These are phyloP conservation scores for Echinops telfairi DNA, from an alignment of 2,113 vertebrate genomes.

Conservation along the genomic window DNA sequence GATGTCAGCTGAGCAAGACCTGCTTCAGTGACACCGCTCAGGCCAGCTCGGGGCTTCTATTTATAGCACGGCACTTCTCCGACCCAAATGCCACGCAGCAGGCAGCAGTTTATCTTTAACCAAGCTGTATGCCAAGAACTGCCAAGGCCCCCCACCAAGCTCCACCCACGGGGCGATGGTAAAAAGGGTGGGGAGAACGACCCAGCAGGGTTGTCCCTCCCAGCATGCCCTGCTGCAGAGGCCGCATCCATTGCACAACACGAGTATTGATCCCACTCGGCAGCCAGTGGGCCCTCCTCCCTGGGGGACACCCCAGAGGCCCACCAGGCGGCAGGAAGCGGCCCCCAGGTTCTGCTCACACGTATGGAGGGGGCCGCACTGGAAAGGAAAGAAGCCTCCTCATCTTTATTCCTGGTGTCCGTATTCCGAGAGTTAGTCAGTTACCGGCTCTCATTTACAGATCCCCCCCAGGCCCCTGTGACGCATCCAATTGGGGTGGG, in stretches of 20 bases:
- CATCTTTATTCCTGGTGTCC: not conserved
- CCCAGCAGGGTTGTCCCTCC: too few relatives aligned
- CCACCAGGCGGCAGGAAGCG: too few relatives aligned
- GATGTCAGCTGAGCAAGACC: not conserved
- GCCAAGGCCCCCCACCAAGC: not conserved
- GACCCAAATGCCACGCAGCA: not conserved
- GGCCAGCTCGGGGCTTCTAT: not conserved
- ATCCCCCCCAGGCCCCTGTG: not conserved
- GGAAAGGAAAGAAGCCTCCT: not conserved
- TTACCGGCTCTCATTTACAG: not conserved
- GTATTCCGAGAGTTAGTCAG: not conserved
- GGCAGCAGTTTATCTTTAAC: slow-evolving; percentile 35
- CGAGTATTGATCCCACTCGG: too few relatives aligned
- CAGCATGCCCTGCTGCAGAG: too few relatives aligned
- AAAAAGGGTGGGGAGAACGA: too few relatives aligned
- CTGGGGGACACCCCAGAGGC: too few relatives aligned
- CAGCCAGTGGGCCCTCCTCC: too few relatives aligned
- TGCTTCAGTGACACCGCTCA: slow-evolving; percentile 53
- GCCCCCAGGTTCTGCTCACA: too few relatives aligned
- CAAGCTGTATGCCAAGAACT: not conserved
- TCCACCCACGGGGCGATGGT: not conserved
- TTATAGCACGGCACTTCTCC: not conserved
- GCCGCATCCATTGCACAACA: too few relatives aligned
- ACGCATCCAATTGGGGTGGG: too few relatives aligned
- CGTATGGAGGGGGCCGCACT: rapidly evolving